A percentile compares a stretch with the other conserved stretches of the same genome.
These are phyloP conservation scores for Syngnathoides biaculeatus DNA, from an alignment of 2,113 vertebrate genomes.

Conservation along the genomic window DNA sequence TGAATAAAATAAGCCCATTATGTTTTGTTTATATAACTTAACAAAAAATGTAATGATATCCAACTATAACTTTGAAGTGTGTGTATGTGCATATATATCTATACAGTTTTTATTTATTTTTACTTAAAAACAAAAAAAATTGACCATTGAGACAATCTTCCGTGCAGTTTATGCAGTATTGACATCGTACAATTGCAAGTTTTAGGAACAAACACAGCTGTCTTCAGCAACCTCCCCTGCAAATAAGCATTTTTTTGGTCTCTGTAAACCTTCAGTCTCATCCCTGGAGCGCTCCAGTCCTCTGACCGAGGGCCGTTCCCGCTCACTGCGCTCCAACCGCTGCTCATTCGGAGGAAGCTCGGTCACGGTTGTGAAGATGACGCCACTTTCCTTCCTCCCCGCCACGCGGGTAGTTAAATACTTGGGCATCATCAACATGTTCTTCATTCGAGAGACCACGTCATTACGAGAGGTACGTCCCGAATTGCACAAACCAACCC, in stretches of 20 bases:
- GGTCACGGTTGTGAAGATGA: constrained; percentile 94
- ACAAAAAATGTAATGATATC: no score
- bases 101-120: no score
- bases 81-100: no score
- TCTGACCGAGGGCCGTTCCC: constrained; percentile 80
- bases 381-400: constrained; percentile 92
- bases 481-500: neutral
- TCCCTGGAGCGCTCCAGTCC: constrained; percentile 89
- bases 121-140: no score
- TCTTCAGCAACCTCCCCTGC: neutral
- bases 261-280: constrained; percentile 70
- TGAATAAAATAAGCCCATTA: no score
- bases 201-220: neutral
- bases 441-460: constrained; percentile 97
- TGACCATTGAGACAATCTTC: neutral
- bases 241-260: neutral
- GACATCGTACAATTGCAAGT: neutral
- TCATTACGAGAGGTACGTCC: constrained; percentile 88
- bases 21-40: neutral
- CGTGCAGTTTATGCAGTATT: neutral
- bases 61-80: no score
- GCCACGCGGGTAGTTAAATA: constrained; percentile 94
- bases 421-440: constrained; percentile 99
- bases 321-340: constrained; percentile 77
- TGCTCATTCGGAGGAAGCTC: constrained; percentile 76